Evolutionary conservation across 92 coral and sea anemone species (phyloP).

Genomic region (Paramuricea clavata): DNA sequence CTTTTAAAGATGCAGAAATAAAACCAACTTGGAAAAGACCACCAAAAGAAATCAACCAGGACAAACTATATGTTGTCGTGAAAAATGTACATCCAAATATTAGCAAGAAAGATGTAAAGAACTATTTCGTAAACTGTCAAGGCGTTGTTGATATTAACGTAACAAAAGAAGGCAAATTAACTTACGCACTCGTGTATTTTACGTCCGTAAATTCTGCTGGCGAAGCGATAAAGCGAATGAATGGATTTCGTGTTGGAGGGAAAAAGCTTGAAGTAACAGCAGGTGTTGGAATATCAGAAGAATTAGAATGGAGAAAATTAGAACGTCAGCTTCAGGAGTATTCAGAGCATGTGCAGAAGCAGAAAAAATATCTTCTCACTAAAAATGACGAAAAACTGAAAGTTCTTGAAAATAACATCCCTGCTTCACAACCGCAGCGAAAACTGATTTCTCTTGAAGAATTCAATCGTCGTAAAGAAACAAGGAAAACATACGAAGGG

Average conservation of each 20-base stretch:
- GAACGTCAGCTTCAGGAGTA: not conserved
- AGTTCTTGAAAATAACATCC: not conserved
- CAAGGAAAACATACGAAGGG: slow-evolving; percentile 61
- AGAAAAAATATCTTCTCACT: not conserved
- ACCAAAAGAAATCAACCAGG: not conserved
- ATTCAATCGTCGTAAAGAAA: slow-evolving; percentile 50
- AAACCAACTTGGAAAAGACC: not conserved
- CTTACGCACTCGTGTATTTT: slow-evolving; percentile 30
- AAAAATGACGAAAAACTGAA: not conserved
- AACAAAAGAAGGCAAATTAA: not conserved
- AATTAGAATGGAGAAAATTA: not conserved
- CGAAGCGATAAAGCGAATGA: not conserved
- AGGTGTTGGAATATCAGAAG: not conserved
- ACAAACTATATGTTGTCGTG: slow-evolving; percentile 21
- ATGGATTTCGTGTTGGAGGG: not conserved
- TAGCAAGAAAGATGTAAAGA: not conserved
- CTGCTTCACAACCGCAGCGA: not conserved
- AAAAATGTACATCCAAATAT: not conserved
- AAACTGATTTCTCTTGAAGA: slow-evolving; percentile 56
- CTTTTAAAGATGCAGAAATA: not conserved
- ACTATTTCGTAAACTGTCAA: slow-evolving; percentile 9
- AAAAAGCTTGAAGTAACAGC: slow-evolving; percentile 8
- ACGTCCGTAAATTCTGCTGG: slow-evolving; percentile 10
- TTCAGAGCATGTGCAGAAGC: slow-evolving; percentile 16
- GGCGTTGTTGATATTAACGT: not conserved